These are phyloP conservation scores for Oxyscelio sp. DNA, from an alignment of 2,888 invertebrate genomes.

Conservation along the genomic window DNA sequence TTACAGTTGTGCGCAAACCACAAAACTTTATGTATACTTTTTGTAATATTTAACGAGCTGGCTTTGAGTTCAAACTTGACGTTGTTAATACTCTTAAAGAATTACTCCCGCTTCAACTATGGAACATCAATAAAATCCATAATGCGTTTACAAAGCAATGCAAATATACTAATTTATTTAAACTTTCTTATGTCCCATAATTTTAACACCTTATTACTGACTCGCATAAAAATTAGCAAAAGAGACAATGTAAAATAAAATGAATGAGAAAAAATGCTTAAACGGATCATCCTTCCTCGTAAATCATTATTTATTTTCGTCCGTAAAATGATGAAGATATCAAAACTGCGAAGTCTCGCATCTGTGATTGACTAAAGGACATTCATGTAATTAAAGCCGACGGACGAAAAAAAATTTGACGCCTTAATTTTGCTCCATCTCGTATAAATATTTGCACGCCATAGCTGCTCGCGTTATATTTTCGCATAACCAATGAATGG, in stretches of 20 bases:
- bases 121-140: constrained; percentile 39
- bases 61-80: constrained; percentile 64
- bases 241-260: too few species aligned
- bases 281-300: neutral
- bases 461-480: constrained; percentile 15
- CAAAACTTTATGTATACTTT: constrained; percentile 56
- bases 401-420: constrained; percentile 45
- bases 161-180: constrained; percentile 15
- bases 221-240: neutral
- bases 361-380: constrained; percentile 25
- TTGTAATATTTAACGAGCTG: constrained; percentile 67
- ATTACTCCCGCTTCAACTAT: constrained; percentile 31
- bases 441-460: constrained; percentile 49
- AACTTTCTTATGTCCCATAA: constrained; percentile 1
- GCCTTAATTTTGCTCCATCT: constrained; percentile 54
- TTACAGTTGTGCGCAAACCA: constrained; percentile 64
- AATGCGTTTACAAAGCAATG: constrained; percentile 13
- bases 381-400: constrained; percentile 13
- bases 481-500: constrained; percentile 42
- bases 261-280: too few species aligned
- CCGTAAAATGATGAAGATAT: neutral
- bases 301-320: neutral
- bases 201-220: neutral
- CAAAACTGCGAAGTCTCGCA: neutral
- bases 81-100: constrained; percentile 63